phyloP scores from a whole-genome alignment of 2,113 vertebrate genomes.

The Pardalotus punctatus region DNA sequence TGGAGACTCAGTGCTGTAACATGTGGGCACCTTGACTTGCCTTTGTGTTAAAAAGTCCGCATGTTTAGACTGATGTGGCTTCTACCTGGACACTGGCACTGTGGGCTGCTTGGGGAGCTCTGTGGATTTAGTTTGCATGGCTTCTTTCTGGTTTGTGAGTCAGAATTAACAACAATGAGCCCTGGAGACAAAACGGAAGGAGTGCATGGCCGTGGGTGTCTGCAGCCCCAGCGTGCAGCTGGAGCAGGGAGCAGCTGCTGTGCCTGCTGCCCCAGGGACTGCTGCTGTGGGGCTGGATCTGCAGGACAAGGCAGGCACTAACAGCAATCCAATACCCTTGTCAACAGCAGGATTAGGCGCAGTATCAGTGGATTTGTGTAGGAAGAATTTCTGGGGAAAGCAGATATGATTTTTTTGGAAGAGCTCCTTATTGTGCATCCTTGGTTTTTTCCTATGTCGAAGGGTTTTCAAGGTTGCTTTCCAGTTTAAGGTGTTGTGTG shows the following conservation, averaged over 20 bases:
- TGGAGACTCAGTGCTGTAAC: background rate
- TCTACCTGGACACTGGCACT: background rate
- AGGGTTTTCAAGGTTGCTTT: background rate
- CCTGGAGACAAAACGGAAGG: background rate
- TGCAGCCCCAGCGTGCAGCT: background rate
- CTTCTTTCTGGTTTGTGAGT: background rate
- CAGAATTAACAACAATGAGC: background rate
- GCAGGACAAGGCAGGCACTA: background rate
- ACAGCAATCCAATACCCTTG: background rate
- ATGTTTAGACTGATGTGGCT: background rate
- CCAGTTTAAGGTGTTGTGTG: background rate
- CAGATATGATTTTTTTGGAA: background rate
- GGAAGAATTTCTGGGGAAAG: background rate
- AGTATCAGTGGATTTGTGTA: background rate
- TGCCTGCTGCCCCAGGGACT: background rate
- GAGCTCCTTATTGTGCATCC: background rate
- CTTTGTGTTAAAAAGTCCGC: background rate
- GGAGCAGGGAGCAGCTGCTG: background rate
- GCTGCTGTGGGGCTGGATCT: background rate
- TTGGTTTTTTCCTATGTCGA: background rate
- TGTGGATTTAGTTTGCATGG: background rate
- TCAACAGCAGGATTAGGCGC: background rate
- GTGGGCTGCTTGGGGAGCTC: background rate
- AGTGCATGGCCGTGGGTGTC: background rate
- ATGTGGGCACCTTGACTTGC: background rate